Evolutionary conservation across 2,113 vertebrate genomes (phyloP), one percentile per base, ranked within the genome.

Genomic region (Tupaia chinensis): DNA sequence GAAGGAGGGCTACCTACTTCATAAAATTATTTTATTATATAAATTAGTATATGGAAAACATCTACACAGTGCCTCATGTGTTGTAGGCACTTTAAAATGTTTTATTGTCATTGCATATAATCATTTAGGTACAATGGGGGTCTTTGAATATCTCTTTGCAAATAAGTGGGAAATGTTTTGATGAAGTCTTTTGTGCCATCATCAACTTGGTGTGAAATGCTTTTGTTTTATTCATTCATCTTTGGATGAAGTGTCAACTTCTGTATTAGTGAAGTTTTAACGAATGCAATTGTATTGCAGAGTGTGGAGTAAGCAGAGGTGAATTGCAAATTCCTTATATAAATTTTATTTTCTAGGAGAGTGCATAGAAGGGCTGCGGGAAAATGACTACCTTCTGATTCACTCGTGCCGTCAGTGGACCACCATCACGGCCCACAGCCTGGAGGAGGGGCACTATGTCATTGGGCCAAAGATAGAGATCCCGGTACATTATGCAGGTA

Each of bases 391-490:
- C 98, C 99, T 99, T 98, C 99, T 99, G 98, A 99, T 99, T 97
- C 99, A 99, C 98, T 99, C 99, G 0, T 99, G 99, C 92, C 99
- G 99, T 56, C 99, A 99, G 98, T 99, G 99, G 99, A 99, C 99
- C 54, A 99, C 99, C 69, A 99, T 99, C 95, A 99, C 99, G 94
- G 99, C 99, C 97, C 99, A 99, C 97, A 99, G 99, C 98, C 98
- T 99, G 96, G 99, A 99, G 97, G 99, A 99, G 96, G 99, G 99
- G 86, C 99, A 99, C 98, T 99, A 99, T 69, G 99, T 99, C 98
- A 99, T 99, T 79, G 99, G 99, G 95, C 99, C 99, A 89, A 99
- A 99, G 99, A 99, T 99, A 98, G 99, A 99, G 98, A 99, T 99
- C 97, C 99, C 99, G 4, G 99, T 99, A 44, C 99, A 99, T 98